Evolutionary conservation across 2,888 invertebrate genomes (phyloP).

Genomic region (Anticlea derivata): DNA sequence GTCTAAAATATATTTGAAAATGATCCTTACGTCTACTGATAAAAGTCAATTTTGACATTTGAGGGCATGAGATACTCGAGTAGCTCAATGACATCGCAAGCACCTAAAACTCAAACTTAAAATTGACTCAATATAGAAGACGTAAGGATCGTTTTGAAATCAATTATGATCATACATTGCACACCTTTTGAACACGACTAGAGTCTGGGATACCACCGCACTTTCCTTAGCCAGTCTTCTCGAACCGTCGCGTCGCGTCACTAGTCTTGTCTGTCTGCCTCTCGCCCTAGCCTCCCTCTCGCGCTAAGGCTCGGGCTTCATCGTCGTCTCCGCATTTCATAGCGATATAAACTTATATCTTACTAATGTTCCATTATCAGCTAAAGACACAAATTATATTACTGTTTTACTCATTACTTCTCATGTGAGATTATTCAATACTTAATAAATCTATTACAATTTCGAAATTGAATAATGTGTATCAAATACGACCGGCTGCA

Average conservation of each 20-base stretch:
- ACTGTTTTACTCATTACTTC: slow-evolving; percentile 77
- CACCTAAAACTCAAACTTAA: too few species aligned
- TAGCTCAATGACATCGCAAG: too few species aligned
- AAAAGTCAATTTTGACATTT: too few species aligned
- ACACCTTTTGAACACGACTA: too few species aligned
- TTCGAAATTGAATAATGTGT: slow-evolving; percentile 81
- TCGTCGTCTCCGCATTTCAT: slow-evolving; percentile 45
- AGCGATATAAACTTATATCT: slow-evolving; percentile 80
- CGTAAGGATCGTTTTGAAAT: too few species aligned
- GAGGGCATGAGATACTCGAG: too few species aligned
- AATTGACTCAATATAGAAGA: too few species aligned
- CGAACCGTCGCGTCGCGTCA: slow-evolving; percentile 21
- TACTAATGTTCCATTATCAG: slow-evolving; percentile 77
- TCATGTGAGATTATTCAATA: slow-evolving; percentile 78
- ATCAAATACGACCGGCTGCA: slow-evolving; percentile 81
- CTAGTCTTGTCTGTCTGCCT: slow-evolving; percentile 22
- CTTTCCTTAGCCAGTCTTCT: slow-evolving; percentile 36
- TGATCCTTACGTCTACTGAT: too few species aligned
- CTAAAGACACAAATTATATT: slow-evolving; percentile 83
- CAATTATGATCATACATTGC: too few species aligned
- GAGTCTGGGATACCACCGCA: slow-evolving; percentile 31
- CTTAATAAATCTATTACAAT: slow-evolving; percentile 81
- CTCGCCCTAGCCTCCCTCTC: slow-evolving; percentile 29
- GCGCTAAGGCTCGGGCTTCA: neutral
- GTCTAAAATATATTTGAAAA: too few species aligned